Percentiles rank a stretch among this genome's conserved stretches.
Conservation (phyloP, 2,113 vertebrate genomes). For the Eurystomus gularis region DNA sequence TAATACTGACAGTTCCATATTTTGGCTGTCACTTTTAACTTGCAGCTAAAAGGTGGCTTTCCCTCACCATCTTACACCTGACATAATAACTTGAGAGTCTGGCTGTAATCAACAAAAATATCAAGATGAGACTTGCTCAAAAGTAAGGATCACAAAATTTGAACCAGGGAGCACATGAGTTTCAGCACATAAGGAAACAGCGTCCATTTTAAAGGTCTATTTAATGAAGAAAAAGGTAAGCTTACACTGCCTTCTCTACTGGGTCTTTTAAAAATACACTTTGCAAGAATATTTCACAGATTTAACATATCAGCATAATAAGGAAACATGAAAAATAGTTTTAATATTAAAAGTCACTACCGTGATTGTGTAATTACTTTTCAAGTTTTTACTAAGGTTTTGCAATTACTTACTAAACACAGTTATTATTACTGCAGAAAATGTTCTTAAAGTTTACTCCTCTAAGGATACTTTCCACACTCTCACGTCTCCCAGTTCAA, state of each 20-base stretch:
- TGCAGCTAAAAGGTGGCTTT: background rate
- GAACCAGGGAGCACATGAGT: background rate
- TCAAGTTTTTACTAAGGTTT: background rate
- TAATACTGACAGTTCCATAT: background rate
- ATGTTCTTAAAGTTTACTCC: background rate
- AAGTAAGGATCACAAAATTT: background rate
- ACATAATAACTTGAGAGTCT: background rate
- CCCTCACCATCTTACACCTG: background rate
- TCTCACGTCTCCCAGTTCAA: background rate
- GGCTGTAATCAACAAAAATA: background rate
- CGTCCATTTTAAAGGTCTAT: background rate
- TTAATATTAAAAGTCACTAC: conserved; percentile 28
- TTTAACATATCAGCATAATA: background rate
- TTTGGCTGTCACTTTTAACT: conserved; percentile 15
- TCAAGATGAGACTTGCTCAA: background rate
- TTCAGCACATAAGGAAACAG: background rate
- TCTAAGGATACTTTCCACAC: background rate
- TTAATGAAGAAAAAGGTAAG: background rate
- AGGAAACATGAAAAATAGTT: background rate
- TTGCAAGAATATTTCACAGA: background rate
- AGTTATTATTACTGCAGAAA: background rate
- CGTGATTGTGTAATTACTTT: conserved; percentile 7
- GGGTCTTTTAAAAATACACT: background rate
- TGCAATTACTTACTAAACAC: background rate
- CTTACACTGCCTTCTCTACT: background rate